These are phyloP conservation scores for Melanotaenia boesemani DNA, from an alignment of 2,797 vertebrate genomes.

Conservation along the genomic window DNA sequence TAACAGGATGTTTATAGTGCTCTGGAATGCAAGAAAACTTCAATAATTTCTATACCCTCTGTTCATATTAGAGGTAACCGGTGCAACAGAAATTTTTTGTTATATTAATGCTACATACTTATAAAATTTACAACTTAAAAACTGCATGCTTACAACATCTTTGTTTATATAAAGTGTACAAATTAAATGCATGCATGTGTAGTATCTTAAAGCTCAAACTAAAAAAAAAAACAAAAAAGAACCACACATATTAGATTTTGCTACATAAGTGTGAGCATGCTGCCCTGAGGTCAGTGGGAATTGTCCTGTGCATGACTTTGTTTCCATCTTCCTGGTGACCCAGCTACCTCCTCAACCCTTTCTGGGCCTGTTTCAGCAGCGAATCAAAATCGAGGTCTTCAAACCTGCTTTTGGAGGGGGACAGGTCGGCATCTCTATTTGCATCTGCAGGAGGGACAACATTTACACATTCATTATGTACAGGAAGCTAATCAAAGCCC, in stretches of 20 bases:
- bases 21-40: constrained; percentile 46
- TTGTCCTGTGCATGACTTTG: background rate
- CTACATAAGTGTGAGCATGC: constrained; percentile 53
- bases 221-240: background rate
- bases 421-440: constrained; percentile 83
- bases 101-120: background rate
- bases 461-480: no score
- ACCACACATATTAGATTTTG: constrained; percentile 29
- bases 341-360: constrained; percentile 87
- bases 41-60: background rate
- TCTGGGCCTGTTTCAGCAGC: constrained; percentile 95
- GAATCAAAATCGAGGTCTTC: constrained; percentile 94
- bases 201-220: constrained; percentile 28
- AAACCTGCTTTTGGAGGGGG: constrained; percentile 83
- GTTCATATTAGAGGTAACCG: no score
- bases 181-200: constrained; percentile 40
- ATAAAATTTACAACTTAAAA: background rate
- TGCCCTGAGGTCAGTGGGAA: constrained; percentile 46
- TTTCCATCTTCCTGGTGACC: background rate
- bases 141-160: constrained; percentile 20
- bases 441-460: constrained; percentile 84
- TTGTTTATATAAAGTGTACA: constrained; percentile 33
- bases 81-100: no score
- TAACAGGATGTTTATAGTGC: constrained; percentile 10
- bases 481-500: no score